phyloP scores from a whole-genome alignment of 2,113 vertebrate genomes.

The Orthochromis malagaraziensis region DNA sequence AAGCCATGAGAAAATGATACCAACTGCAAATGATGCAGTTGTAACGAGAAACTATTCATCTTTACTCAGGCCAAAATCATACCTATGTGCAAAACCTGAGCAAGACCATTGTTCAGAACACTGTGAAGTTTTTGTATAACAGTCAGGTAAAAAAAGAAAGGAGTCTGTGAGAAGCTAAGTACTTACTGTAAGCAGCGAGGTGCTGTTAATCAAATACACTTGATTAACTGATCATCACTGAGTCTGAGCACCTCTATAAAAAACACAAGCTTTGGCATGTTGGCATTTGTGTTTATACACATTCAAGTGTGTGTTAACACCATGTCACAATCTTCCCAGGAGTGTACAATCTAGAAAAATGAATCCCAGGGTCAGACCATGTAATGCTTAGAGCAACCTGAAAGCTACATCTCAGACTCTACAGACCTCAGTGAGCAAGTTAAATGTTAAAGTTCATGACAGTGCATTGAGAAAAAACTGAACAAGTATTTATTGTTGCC shows the following conservation, averaged over 20 bases:
- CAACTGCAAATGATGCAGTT: not conserved
- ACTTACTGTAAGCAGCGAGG: not conserved
- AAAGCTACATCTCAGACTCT: not conserved
- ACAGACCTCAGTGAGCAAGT: not conserved
- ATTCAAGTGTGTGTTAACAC: not conserved
- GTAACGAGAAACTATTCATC: not conserved
- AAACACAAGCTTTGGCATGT: not conserved
- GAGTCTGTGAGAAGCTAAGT: not conserved
- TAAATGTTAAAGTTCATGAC: not conserved
- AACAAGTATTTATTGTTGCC: not conserved
- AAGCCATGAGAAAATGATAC: not conserved
- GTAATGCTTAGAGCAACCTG: not conserved
- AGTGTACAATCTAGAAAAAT: not conserved
- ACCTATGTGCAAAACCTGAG: not conserved
- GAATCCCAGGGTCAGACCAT: not conserved
- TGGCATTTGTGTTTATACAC: rapidly evolving
- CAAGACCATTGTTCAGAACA: not conserved
- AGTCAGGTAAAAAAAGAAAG: not conserved
- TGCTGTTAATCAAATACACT: rapidly evolving
- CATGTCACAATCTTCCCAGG: not conserved
- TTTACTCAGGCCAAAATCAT: not conserved
- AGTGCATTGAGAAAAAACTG: not conserved
- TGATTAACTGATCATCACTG: not conserved
- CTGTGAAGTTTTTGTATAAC: no score
- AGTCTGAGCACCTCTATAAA: not conserved